Evolutionary conservation across 2,113 vertebrate genomes (phyloP).

Genomic region (Pedionomus torquatus): DNA sequence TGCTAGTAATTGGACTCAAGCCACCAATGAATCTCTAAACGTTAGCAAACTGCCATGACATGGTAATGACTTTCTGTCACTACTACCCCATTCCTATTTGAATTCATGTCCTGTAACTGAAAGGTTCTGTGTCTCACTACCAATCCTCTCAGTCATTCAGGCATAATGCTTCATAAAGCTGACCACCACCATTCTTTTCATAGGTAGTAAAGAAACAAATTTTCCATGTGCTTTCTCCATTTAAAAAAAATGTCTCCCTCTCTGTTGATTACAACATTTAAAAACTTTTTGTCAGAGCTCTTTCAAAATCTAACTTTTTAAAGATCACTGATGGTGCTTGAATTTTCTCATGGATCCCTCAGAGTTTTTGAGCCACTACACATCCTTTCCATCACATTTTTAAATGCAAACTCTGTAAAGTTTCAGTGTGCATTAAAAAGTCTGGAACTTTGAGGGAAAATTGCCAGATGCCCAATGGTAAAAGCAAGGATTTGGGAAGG

Average conservation of each 20-base stretch:
- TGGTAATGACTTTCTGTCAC: slow-evolving; percentile 69
- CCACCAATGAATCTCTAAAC: slow-evolving; percentile 44
- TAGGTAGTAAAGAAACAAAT: background rate
- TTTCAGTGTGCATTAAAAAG: background rate
- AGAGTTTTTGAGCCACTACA: background rate
- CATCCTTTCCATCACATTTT: background rate
- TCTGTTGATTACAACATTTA: background rate
- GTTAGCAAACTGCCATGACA: slow-evolving; percentile 30
- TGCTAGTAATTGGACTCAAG: slow-evolving; percentile 1
- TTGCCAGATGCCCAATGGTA: background rate
- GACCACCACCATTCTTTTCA: background rate
- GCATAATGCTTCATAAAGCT: background rate
- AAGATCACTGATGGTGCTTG: background rate
- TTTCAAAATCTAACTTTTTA: background rate
- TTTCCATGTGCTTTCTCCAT: background rate
- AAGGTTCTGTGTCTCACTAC: slow-evolving; percentile 48
- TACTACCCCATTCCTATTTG: slow-evolving; percentile 40
- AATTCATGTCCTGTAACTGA: slow-evolving; percentile 54
- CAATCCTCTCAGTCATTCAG: background rate
- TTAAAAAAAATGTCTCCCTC: background rate
- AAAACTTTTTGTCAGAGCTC: background rate
- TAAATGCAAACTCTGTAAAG: background rate
- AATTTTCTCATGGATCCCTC: background rate
- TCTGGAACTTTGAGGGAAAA: background rate
- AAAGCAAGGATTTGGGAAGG: slow-evolving; percentile 13